A percentile compares a stretch with the other conserved stretches of the same genome.
phyloP scores from a whole-genome alignment of 2,888 invertebrate species.

The Tetanocera ferruginea region DNA sequence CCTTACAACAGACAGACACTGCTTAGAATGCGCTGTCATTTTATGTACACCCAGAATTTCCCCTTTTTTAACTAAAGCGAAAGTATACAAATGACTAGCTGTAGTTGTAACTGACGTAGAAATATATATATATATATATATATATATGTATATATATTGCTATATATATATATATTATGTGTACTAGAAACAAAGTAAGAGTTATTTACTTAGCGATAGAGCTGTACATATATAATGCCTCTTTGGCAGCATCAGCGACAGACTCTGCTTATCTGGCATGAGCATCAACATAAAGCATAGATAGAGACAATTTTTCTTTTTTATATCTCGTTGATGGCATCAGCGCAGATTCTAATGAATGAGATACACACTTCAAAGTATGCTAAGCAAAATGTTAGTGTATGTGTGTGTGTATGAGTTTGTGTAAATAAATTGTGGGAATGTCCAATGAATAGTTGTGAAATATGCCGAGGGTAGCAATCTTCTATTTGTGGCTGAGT shows the following conservation, averaged over 20 bases:
- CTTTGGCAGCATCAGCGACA: not conserved
- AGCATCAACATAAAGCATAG: not conserved
- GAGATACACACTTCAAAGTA: not conserved
- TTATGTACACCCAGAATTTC: not conserved
- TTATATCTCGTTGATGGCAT: constrained; percentile 14
- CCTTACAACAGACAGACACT: not conserved
- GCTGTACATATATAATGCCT: not conserved
- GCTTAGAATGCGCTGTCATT: not conserved
- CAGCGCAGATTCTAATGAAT: not conserved
- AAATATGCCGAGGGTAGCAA: not conserved
- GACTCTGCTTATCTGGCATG: not conserved
- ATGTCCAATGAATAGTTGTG: no score
- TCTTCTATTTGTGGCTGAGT: no score
- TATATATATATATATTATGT: not conserved
- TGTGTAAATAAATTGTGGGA: no score
- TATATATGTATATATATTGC: not conserved
- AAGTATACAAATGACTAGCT: not conserved
- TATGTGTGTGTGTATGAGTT: not conserved
- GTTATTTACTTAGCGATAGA: not conserved
- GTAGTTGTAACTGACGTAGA: no score
- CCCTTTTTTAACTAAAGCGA: not conserved
- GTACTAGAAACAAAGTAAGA: not conserved
- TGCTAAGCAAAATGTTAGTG: not conserved
- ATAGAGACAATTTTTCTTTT: not conserved
- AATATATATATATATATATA: no score